These are phyloP conservation scores for Clupea harengus DNA, from an alignment of 2,113 vertebrate genomes.

Conservation along the genomic window DNA sequence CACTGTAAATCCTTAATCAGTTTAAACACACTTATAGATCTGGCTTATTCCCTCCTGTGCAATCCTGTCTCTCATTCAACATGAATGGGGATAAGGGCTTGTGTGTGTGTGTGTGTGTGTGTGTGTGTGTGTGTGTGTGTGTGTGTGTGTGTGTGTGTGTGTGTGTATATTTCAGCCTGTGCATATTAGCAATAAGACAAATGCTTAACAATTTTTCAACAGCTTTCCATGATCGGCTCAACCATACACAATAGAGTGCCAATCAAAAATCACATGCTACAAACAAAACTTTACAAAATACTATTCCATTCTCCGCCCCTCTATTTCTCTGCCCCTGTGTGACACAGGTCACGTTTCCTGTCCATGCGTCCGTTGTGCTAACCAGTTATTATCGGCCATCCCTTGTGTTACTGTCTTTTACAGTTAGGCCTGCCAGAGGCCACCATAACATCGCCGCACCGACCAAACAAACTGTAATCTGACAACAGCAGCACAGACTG, in stretches of 20 bases:
- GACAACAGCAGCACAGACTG: slow-evolving; percentile 30
- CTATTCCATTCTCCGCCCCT: not conserved
- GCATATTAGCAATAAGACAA: not conserved
- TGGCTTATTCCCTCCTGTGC: slow-evolving; percentile 47
- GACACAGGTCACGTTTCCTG: slow-evolving; percentile 1
- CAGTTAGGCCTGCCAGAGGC: not conserved
- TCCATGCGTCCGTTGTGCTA: slow-evolving; percentile 8
- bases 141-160: not conserved
- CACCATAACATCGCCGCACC: slow-evolving; percentile 41
- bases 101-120: slow-evolving; percentile 23
- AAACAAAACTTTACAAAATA: not conserved
- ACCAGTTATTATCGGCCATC: slow-evolving; percentile 20
- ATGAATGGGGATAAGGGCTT: slow-evolving; percentile 33
- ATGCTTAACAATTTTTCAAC: not conserved
- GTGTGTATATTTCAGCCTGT: not conserved
- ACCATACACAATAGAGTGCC: not conserved
- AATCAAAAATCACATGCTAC: not conserved
- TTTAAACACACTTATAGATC: slow-evolving; percentile 47
- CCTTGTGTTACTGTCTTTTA: slow-evolving; percentile 25
- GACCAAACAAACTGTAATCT: slow-evolving; percentile 57
- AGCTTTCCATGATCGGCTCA: not conserved
- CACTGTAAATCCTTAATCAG: slow-evolving; percentile 56
- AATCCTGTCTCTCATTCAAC: slow-evolving; percentile 43
- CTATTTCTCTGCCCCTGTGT: not conserved
- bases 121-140: slow-evolving; percentile 3